phyloP scores from a whole-genome alignment of 2,113 vertebrate species.

The Archocentrus centrarchus region DNA sequence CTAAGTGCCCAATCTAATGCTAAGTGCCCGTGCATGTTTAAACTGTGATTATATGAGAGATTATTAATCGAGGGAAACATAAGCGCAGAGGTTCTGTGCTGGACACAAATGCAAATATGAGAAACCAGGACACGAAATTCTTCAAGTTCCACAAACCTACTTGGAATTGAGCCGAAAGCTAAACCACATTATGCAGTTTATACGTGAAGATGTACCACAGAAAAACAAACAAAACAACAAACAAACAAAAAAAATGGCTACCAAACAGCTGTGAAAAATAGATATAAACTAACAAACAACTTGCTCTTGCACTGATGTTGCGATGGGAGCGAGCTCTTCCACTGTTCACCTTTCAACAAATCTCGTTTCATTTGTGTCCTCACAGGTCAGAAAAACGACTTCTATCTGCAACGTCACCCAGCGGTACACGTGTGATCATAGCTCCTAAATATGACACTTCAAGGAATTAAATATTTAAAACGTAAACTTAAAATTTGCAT shows the following conservation, averaged over 20 bases:
- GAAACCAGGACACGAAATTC: not conserved
- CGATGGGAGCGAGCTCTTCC: not conserved
- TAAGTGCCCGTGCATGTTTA: not conserved
- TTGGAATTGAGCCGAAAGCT: not conserved
- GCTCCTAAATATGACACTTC: not conserved
- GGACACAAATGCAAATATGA: not conserved
- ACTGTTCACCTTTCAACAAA: not conserved
- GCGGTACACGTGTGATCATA: not conserved
- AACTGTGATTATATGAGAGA: conserved; percentile 1
- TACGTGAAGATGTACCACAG: not conserved
- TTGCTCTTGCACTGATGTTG: no score
- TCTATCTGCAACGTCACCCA: not conserved
- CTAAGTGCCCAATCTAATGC: not conserved
- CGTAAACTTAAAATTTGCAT: not conserved
- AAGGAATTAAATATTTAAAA: not conserved
- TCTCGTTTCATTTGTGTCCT: not conserved
- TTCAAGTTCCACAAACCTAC: not conserved
- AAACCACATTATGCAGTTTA: no score
- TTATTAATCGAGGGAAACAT: conserved; percentile 5
- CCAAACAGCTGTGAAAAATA: not conserved
- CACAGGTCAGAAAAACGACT: not conserved
- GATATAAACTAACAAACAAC: not conserved
- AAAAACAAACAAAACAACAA: not conserved
- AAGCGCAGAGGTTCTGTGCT: not conserved
- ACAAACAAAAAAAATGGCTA: accelerated